phyloP scores from a whole-genome alignment of 2,888 invertebrate species.

The Drosophila subsilvestris region DNA sequence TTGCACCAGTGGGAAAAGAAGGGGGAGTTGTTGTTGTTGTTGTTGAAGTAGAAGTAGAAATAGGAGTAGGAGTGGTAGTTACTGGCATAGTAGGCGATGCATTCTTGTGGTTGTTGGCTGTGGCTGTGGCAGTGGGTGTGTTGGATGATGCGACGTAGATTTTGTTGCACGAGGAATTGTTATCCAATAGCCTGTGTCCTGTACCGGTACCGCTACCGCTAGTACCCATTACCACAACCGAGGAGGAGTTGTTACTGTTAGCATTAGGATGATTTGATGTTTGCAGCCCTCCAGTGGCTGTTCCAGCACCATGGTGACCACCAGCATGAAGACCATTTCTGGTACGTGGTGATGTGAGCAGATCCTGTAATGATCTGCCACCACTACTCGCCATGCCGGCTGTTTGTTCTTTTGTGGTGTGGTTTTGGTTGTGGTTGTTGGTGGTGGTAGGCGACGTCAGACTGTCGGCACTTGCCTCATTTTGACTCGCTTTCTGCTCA shows the following conservation, averaged over 20 bases:
- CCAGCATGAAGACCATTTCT: constrained; percentile 40
- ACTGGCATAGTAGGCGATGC: constrained; percentile 79
- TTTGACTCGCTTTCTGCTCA: constrained; percentile 84
- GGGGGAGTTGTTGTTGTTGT: constrained; percentile 76
- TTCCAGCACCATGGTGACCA: constrained; percentile 55
- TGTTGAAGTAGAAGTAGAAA: constrained; percentile 73
- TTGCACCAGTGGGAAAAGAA: constrained; percentile 68
- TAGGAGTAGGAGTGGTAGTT: constrained; percentile 83
- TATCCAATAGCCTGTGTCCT: constrained; percentile 39
- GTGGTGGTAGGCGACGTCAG: constrained; percentile 80
- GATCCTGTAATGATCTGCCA: constrained; percentile 76
- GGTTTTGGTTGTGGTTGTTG: constrained; percentile 36
- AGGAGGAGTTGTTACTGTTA: constrained; percentile 55
- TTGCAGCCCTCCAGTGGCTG: constrained; percentile 18
- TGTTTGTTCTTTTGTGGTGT: constrained; percentile 11
- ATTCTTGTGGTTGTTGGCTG: constrained; percentile 48
- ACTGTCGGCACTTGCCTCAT: constrained; percentile 85
- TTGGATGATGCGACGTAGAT: constrained; percentile 63
- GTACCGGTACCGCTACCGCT: constrained; percentile 41
- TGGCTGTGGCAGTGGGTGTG: constrained; percentile 42
- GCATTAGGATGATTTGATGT: constrained; percentile 50
- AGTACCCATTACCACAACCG: constrained; percentile 81
- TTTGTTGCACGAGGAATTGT: constrained; percentile 35
- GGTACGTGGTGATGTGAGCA: constrained; percentile 79
- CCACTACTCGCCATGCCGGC: constrained; percentile 36